A percentile compares a stretch with the other conserved stretches of the same genome.
Conservation (phyloP, 2,113 vertebrate species). For the Antennarius striatus region DNA sequence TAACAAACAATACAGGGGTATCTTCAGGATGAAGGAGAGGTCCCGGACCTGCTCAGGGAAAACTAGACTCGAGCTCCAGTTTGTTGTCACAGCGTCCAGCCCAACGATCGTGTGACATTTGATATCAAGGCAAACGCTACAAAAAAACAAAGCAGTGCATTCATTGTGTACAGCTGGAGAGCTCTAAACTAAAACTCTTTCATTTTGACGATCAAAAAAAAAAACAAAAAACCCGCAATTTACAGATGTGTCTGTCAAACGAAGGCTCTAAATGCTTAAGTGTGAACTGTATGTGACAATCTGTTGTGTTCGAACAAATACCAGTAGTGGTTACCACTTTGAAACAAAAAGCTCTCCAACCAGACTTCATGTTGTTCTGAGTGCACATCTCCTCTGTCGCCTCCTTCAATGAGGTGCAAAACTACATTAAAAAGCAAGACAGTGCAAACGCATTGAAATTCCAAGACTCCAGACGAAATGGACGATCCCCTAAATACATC, state of each 20-base stretch:
- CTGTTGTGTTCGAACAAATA: slow-evolving; percentile 17
- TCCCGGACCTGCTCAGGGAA: slow-evolving; percentile 17
- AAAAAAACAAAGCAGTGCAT: slow-evolving; percentile 54
- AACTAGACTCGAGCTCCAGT: slow-evolving; percentile 6
- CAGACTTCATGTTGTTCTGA: slow-evolving; percentile 32
- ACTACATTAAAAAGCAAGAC: slow-evolving; percentile 69
- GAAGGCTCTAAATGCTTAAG: neutral
- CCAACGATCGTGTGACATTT: slow-evolving; percentile 43
- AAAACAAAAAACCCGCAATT: no score
- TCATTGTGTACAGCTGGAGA: slow-evolving; percentile 26
- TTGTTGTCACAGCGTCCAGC: slow-evolving; percentile 45
- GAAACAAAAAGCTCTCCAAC: slow-evolving; percentile 29
- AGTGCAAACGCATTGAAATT: slow-evolving; percentile 71
- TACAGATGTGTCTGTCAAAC: neutral
- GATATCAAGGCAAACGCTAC: slow-evolving; percentile 32
- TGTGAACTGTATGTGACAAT: slow-evolving; percentile 2
- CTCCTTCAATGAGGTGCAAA: slow-evolving; percentile 71
- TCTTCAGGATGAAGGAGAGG: neutral
- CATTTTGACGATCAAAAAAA: neutral
- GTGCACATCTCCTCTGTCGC: slow-evolving; percentile 38
- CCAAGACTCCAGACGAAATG: slow-evolving; percentile 37
- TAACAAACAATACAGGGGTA: neutral
- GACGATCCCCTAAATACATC: slow-evolving; percentile 27
- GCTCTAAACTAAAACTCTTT: slow-evolving; percentile 22
- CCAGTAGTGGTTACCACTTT: neutral